Conservation (phyloP, 1,140 invertebrate genomes). For the Penaeus japonicus region DNA sequence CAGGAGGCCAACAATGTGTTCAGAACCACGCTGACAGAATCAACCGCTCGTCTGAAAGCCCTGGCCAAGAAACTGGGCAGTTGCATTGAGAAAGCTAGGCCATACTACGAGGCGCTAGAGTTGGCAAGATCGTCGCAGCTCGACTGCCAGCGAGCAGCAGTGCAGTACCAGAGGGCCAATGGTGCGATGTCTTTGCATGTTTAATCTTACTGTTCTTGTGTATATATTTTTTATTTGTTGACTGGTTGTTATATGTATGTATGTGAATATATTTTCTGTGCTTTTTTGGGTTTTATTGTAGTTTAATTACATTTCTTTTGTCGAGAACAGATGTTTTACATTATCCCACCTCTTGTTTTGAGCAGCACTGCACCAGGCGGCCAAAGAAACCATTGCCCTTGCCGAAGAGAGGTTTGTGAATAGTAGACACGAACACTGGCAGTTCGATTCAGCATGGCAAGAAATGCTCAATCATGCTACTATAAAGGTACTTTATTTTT, state of each 20-base stretch:
- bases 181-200: conserved; percentile 68
- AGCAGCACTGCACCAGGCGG: conserved; percentile 85
- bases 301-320: no score
- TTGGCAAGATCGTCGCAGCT: conserved; percentile 75
- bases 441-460: conserved; percentile 95
- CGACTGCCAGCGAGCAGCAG: conserved; percentile 88
- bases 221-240: conserved; percentile 29
- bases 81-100: conserved; percentile 87
- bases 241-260: no score
- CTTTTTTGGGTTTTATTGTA: no score
- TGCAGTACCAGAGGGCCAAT: conserved; percentile 90
- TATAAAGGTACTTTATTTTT: conserved; percentile 73
- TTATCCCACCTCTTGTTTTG: not conserved
- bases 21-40: conserved; percentile 83
- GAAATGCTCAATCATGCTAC: conserved; percentile 98
- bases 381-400: conserved; percentile 91
- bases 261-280: no score
- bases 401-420: conserved; percentile 88
- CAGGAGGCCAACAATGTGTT: conserved; percentile 86
- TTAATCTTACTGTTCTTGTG: not conserved
- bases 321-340: no score
- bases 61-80: conserved; percentile 84
- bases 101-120: conserved; percentile 86
- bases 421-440: conserved; percentile 72
- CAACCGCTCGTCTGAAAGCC: conserved; percentile 81